Base-by-base conservation (phyloP, 2,888 invertebrate genomes). In the Stratiomys singularior region DNA sequence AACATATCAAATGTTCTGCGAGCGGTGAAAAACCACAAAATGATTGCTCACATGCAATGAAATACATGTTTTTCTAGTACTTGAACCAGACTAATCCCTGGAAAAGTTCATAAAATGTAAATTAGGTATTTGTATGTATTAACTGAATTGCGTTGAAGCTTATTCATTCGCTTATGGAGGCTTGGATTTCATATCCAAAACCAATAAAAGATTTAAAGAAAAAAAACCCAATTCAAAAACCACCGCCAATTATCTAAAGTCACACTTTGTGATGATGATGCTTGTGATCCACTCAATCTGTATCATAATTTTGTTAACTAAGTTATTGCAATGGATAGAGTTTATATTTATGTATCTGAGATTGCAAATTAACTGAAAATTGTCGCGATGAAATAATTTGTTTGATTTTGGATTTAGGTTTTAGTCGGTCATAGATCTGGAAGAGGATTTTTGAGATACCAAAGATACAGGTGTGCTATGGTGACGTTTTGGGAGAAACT, bases 91-190 rank as follows among this genome's bases (percentile, higher is more conserved):
- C 25, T 27, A 72, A 72, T 72, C 71, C 52, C 56, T 56, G 71
- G 71, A 72, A 72, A 72, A 72, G 52, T 56, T 52, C 47, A 72
- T 72, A 72, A 72, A 72, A 72, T 72, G 46, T 52, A n/a, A 72
- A 72, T 72, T n/a, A 52, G 56, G 28, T 9, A 18, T 21, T 66
- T 37, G 21, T 66, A n/a, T 30, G 11, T 18, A 18, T 66, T 66
- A 9, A 52, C 3, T 9, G 37, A n/a, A n/a, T 37, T 37, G 9
- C 37, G 9, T 37, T 37, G 37, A 37, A 37, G 37, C 9, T 3
- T 3, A 9, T 5, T 37, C 37, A 5, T 9, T 9, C 9, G 37
- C 9, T 37, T 37, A 37, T 37, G 37, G 37, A 9, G 37, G 9
- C 37, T 64, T 64, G 28, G 28, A 28, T 15, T 64, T 64, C 18